These are phyloP conservation scores for Falco concolor DNA, from an alignment of 2,797 vertebrate genomes.

Conservation along the genomic window DNA sequence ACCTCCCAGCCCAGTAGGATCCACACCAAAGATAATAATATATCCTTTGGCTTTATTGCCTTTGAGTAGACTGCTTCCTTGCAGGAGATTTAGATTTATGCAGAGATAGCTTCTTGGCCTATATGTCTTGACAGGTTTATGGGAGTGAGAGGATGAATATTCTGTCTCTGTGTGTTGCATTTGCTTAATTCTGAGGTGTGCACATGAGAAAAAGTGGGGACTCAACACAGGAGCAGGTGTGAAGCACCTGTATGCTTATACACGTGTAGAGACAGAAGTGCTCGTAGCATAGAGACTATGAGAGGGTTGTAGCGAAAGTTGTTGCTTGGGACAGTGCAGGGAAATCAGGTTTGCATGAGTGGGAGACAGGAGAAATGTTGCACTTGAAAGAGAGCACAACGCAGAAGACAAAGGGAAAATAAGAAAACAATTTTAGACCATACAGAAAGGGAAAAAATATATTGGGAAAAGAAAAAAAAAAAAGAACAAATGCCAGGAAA, in stretches of 20 bases:
- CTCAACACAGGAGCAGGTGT: background rate
- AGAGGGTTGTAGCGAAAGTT: background rate
- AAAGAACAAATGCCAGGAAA: constrained; percentile 15
- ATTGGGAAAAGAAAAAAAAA: background rate
- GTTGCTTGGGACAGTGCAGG: background rate
- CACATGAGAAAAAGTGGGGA: constrained; percentile 16
- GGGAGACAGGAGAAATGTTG: background rate
- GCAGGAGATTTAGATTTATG: constrained; percentile 56
- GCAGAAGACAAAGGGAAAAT: background rate
- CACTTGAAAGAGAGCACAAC: background rate
- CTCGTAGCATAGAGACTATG: background rate
- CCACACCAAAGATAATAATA: constrained; percentile 66
- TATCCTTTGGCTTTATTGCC: constrained; percentile 60
- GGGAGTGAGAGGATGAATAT: constrained; percentile 51
- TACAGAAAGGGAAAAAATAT: background rate
- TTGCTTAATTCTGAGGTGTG: constrained; percentile 54
- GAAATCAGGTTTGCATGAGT: background rate
- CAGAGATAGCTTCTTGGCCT: constrained; percentile 58
- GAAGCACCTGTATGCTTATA: background rate
- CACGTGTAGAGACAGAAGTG: background rate
- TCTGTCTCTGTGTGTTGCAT: constrained; percentile 1
- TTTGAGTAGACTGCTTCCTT: constrained; percentile 61
- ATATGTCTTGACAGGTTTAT: constrained; percentile 57
- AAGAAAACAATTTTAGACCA: background rate
- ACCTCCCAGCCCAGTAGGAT: constrained; percentile 55